Evolutionary conservation across 2,113 vertebrate genomes (phyloP).

Genomic region (Cavia aperea): DNA sequence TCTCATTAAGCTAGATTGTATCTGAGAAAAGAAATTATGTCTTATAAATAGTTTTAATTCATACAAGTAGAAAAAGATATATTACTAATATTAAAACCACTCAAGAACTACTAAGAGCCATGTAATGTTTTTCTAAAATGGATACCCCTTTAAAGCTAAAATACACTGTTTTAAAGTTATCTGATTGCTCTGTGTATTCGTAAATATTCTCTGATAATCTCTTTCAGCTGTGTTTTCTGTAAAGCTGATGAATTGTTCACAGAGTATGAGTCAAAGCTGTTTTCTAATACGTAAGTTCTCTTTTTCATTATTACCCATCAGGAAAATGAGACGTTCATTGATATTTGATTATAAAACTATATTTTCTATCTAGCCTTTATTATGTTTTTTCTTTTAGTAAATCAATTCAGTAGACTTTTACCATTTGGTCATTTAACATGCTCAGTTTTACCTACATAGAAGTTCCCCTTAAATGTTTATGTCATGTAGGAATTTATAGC

Average conservation of each 20-base stretch:
- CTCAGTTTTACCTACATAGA: neutral
- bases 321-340: constrained; percentile 39
- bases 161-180: neutral
- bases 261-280: constrained; percentile 97
- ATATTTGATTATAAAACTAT: neutral
- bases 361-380: constrained; percentile 1
- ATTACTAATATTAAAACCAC: neutral
- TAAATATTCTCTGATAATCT: constrained; percentile 63
- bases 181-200: constrained; percentile 37
- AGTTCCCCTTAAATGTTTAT: neutral
- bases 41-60: constrained; percentile 17
- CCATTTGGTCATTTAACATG: neutral
- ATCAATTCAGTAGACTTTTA: neutral
- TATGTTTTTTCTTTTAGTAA: neutral
- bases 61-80: neutral
- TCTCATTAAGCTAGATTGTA: neutral
- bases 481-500: neutral
- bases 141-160: constrained; percentile 35
- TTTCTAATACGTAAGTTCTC: constrained; percentile 92
- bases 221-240: constrained; percentile 94
- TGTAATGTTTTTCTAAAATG: constrained; percentile 8
- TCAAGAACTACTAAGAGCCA: neutral
- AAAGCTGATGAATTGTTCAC: constrained; percentile 97
- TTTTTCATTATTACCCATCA: constrained; percentile 39
- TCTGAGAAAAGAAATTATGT: neutral